phyloP scores from a whole-genome alignment of 2,888 invertebrate genomes.

The Leptura quadrifasciata region DNA sequence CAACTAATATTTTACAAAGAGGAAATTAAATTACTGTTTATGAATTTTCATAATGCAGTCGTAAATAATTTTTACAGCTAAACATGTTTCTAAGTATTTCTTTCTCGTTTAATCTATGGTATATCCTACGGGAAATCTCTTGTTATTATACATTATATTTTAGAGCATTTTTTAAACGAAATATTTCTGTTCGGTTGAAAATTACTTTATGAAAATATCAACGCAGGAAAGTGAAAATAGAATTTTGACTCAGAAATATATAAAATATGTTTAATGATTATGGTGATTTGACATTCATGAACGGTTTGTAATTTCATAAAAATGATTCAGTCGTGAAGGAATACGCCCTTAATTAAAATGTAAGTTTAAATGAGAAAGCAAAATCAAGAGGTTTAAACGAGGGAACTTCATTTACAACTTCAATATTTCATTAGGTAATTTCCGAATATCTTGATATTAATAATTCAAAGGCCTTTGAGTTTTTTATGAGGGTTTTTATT shows the following conservation, averaged over 20 bases:
- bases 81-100: not conserved
- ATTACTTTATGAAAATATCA: not conserved
- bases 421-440: slow-evolving; percentile 3
- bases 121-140: slow-evolving; percentile 7
- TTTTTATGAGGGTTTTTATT: not conserved
- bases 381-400: not conserved
- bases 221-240: not conserved
- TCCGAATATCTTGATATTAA: not conserved
- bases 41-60: slow-evolving; percentile 1
- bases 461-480: not conserved
- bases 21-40: slow-evolving; percentile 23
- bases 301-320: not conserved
- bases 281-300: not conserved
- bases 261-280: too few relatives aligned
- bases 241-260: too few relatives aligned
- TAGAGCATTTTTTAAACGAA: not conserved
- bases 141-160: not conserved
- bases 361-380: not conserved
- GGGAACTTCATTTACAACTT: slow-evolving; percentile 1
- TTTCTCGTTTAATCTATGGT: slow-evolving; percentile 6
- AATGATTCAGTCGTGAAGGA: not conserved
- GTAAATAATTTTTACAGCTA: slow-evolving; percentile 15
- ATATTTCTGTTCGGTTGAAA: not conserved
- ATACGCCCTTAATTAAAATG: not conserved
- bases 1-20: slow-evolving; percentile 12